Base-by-base conservation (phyloP, 2,797 vertebrate species). In the Myioborus miniatus region DNA sequence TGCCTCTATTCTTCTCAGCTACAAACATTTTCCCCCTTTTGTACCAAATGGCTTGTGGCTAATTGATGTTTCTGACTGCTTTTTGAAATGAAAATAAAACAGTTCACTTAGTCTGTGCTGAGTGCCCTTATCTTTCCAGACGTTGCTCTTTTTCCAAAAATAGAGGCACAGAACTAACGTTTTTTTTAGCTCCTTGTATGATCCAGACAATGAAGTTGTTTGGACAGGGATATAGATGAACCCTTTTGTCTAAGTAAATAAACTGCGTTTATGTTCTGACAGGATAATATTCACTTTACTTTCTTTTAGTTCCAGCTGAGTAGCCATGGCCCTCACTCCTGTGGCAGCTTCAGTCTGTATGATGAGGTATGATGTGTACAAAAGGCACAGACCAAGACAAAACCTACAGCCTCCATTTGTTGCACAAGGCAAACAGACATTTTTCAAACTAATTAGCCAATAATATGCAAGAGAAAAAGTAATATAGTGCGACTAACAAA, bases 371-470 rank as follows among this genome's bases (percentile, higher is more conserved):
- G 98, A 98, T 98, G 98, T 98, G 98, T 98, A 98, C 98, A 98
- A 98, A 98, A 98, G 98, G 98, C 98, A 97, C 97, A 96, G 98
- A 98, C 98, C 98, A 97, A 98, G 98, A 98, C 98, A 98, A 98
- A 98, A 97, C 98, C 97, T 97, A 98, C 98, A 97, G 97, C 97
- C 97, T 97, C 98, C 98, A 98, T 97, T 98, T 98, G 98, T 98
- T 98, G 98, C 98, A 98, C 99, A 99, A 98, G 98, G 98, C 98
- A 99, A 99, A 99, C 99, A 99, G 98, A 98, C 99, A 99, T 99
- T 98, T 99, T 99, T 99, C 98, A 98, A 99, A 98, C 98, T 99
- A 99, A 99, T 99, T 99, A 99, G 99, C 99, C 99, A 99, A 99
- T 99, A 99, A 99, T 99, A 99, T 98, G 98, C 98, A 97, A 98